Percentiles rank a stretch among this genome's conserved stretches.
Conservation (phyloP, 2,797 vertebrate species). For the Takifugu rubripes region DNA sequence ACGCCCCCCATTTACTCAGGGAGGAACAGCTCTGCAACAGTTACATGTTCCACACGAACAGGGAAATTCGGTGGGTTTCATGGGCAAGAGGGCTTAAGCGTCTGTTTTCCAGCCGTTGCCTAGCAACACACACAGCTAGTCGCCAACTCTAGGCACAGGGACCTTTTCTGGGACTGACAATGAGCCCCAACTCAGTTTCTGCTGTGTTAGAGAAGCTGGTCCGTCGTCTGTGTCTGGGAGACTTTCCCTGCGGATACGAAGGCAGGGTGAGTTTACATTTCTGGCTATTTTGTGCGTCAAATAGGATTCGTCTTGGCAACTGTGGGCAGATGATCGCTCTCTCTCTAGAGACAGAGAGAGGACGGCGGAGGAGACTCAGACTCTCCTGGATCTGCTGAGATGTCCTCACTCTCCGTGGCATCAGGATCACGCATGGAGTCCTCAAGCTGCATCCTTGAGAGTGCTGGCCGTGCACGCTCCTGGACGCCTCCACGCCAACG, state of each 20-base stretch:
- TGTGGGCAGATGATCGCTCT: no score
- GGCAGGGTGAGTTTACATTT: slow-evolving; percentile 75
- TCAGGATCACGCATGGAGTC: slow-evolving; percentile 45
- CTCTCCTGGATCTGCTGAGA: slow-evolving; percentile 69
- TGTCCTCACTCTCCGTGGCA: slow-evolving; percentile 79
- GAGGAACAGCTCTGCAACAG: no score
- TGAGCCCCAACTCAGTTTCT: slow-evolving; percentile 53
- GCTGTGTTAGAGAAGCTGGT: slow-evolving; percentile 70
- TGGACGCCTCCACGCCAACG: slow-evolving; percentile 5
- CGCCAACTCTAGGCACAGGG: slow-evolving; percentile 27
- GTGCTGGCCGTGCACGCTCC: slow-evolving; percentile 67
- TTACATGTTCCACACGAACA: no score
- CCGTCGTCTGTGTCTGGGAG: slow-evolving; percentile 64
- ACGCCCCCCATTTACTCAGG: no score
- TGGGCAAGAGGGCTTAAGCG: neutral
- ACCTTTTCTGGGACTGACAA: slow-evolving; percentile 16
- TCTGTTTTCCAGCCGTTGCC: slow-evolving; percentile 41
- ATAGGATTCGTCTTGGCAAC: no score
- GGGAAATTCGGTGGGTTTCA: no score
- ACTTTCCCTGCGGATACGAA: slow-evolving; percentile 82
- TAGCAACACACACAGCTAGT: slow-evolving; percentile 43
- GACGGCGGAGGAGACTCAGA: slow-evolving; percentile 55
- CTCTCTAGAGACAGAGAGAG: slow-evolving; percentile 59
- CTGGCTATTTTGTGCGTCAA: no score
- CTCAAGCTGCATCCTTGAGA: slow-evolving; percentile 68